Base-by-base conservation (phyloP, 2,888 invertebrate genomes). In the Metallyticus violacea region DNA sequence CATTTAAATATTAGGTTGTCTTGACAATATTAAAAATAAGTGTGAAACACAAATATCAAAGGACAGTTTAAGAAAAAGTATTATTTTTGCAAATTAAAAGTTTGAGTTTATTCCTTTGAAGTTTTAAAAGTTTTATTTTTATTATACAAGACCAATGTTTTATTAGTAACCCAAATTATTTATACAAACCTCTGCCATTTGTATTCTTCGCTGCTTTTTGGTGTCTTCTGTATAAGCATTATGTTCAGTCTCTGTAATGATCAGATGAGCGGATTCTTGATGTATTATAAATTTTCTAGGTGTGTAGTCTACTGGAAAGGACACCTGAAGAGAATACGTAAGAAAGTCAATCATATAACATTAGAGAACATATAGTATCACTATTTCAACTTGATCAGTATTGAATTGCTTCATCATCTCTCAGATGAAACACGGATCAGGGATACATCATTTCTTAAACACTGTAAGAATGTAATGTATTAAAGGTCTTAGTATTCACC, bases 151-250 rank as follows among this genome's bases (percentile, higher is more conserved):
- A n/a, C n/a, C n/a, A n/a, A n/a, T n/a, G n/a, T n/a, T n/a, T n/a
- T n/a, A n/a, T n/a, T n/a, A n/a, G n/a, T n/a, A n/a, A n/a, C n/a
- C n/a, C n/a, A n/a, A n/a, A n/a, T n/a, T n/a, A n/a, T n/a, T 26
- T 6, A 15, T 27, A 76, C 76, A 82, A 88, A 91, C 91, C 91
- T 99, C 98, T 0, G 99, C 99, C 97, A 99, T 99, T 93, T 99
- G 99, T 86, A 97, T 94, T 90, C 98, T 95, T 88, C 98, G 94
- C 89, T 97, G 97, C 90, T 96, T 96, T 91, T 99, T 99, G 80
- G 98, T 98, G 89, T 98, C 97, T 89, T 99, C 99, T 0, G 99
- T 99, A 91, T 99, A 99, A 0, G 99, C 97, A 91, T 99, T 99
- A 91, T 99, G 99, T 92, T 99, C 99, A 15, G 99, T 98, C 92